Evolutionary conservation across 1,140 invertebrate species (phyloP).

Genomic region (Protaetia brevitarsis): DNA sequence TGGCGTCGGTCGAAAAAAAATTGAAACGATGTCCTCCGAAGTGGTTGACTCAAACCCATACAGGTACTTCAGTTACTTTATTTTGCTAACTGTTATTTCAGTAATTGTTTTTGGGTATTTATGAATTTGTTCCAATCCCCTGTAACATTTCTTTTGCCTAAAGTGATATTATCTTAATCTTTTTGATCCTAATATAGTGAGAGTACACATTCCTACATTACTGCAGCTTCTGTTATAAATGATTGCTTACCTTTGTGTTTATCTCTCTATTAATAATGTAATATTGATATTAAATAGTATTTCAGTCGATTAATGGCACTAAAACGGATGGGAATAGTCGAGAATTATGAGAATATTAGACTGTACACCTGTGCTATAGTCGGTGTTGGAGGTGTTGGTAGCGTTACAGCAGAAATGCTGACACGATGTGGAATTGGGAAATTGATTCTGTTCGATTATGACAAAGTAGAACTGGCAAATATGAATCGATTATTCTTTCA

Average conservation of each 20-base stretch:
- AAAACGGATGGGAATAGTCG: slow-evolving; percentile 98
- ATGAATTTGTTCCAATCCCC: too few relatives aligned
- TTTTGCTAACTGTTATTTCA: too few relatives aligned
- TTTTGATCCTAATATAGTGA: too few relatives aligned
- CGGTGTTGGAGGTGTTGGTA: slow-evolving; percentile 98
- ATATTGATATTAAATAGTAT: slow-evolving; percentile 28
- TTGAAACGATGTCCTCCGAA: slow-evolving; percentile 78
- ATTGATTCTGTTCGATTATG: slow-evolving; percentile 95
- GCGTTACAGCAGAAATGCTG: slow-evolving; percentile 99
- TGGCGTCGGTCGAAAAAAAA: slow-evolving; percentile 56
- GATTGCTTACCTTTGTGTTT: background rate
- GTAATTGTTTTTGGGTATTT: too few relatives aligned
- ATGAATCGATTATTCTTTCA: slow-evolving; percentile 99
- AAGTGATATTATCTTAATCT: too few relatives aligned
- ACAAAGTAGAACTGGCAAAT: slow-evolving; percentile 98
- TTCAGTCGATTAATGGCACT: slow-evolving; percentile 95
- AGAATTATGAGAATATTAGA: slow-evolving; percentile 96
- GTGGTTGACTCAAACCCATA: slow-evolving; percentile 99
- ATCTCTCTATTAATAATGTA: background rate
- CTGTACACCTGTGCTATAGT: slow-evolving; percentile 90
- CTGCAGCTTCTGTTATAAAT: slow-evolving; percentile 26
- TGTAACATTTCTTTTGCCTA: too few relatives aligned
- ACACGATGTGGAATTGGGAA: slow-evolving; percentile 98
- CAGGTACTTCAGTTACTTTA: slow-evolving; percentile 75
- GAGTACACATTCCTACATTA: too few relatives aligned